phyloP scores from a whole-genome alignment of 2,888 invertebrate genomes.

The Archaeoteleia sp. region DNA sequence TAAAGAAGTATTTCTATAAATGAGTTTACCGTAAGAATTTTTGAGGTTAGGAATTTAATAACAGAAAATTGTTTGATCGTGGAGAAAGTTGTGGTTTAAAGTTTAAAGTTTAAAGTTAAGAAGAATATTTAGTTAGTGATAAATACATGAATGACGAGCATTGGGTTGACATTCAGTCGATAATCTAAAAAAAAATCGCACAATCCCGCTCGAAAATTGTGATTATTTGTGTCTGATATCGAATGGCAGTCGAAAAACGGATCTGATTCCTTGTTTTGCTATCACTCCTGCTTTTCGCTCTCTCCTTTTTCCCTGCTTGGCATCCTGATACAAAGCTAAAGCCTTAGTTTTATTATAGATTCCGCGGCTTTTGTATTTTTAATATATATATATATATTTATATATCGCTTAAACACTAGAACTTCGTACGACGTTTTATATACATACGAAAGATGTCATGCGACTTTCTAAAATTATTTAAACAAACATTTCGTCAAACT shows the following conservation, averaged over 20 bases:
- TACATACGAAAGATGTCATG: constrained; percentile 40
- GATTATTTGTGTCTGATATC: constrained; percentile 53
- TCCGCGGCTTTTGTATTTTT: constrained; percentile 51
- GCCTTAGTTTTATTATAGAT: constrained; percentile 58
- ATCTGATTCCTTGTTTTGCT: not conserved
- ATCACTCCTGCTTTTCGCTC: not conserved
- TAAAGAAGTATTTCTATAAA: no score
- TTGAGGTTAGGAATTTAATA: no score
- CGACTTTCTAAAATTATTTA: constrained; percentile 13
- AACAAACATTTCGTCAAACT: no score
- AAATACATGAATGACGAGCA: no score
- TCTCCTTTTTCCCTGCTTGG: not conserved
- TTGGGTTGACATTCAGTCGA: not conserved
- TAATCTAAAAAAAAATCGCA: constrained; percentile 56
- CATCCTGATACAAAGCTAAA: constrained; percentile 63
- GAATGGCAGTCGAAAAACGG: constrained; percentile 64
- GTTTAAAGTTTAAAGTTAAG: not conserved
- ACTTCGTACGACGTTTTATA: constrained; percentile 16
- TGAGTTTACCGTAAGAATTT: no score
- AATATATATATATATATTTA: constrained; percentile 26
- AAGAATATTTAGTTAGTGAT: no score
- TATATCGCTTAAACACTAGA: constrained; percentile 58
- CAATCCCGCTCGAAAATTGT: constrained; percentile 60
- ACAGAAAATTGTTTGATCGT: no score
- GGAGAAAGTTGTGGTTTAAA: not conserved